A percentile compares a stretch with the other conserved stretches of the same genome.
phyloP scores from a whole-genome alignment of 35 echinoderm and acorn worm genomes.

The Lytechinus variegatus region DNA sequence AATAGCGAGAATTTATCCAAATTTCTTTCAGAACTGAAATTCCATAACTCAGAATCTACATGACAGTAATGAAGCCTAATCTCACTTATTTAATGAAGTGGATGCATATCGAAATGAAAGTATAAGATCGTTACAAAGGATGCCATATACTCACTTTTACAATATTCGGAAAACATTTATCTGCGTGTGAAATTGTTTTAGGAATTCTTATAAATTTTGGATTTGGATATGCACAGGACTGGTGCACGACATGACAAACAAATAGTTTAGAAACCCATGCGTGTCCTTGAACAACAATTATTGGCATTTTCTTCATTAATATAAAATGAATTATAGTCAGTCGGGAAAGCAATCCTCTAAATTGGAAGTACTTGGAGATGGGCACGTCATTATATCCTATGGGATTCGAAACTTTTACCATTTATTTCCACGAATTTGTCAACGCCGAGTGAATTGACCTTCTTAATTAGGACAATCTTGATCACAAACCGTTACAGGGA shows the following conservation, averaged over 20 bases:
- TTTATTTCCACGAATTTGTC: neutral
- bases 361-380: neutral
- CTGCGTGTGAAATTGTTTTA: too few species aligned
- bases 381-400: neutral
- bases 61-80: too few species aligned
- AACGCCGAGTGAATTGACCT: neutral
- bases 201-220: neutral
- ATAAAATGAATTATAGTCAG: neutral
- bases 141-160: too few species aligned
- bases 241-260: neutral
- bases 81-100: too few species aligned
- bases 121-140: too few species aligned
- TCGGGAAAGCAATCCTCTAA: neutral
- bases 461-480: neutral
- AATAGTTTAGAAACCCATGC: neutral
- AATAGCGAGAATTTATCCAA: too few species aligned
- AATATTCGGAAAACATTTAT: too few species aligned
- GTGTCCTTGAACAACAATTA: neutral
- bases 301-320: neutral
- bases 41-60: too few species aligned
- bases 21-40: too few species aligned
- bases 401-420: neutral
- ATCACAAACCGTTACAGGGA: neutral
- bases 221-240: neutral
- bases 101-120: too few species aligned